phyloP scores from a whole-genome alignment of 2,888 invertebrate species.

The Podabrus alpinus region DNA sequence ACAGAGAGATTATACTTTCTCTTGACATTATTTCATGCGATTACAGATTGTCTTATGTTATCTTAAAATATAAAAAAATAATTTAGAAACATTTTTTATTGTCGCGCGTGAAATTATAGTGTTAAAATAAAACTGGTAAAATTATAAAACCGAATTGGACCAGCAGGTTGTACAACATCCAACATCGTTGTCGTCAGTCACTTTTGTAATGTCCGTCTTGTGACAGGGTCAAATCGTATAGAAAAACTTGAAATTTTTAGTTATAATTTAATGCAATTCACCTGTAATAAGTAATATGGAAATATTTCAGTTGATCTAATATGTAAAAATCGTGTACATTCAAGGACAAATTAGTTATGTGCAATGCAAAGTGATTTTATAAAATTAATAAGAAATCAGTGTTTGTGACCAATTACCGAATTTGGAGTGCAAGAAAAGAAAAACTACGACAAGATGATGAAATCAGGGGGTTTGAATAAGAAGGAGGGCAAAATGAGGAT shows the following conservation, averaged over 20 bases:
- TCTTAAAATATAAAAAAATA: constrained; percentile 4
- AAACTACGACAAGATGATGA: constrained; percentile 61
- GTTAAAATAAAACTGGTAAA: constrained; percentile 9
- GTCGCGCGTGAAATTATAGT: constrained; percentile 26
- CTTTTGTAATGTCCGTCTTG: constrained; percentile 32
- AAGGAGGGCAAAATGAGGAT: constrained; percentile 98
- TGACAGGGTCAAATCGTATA: constrained; percentile 26
- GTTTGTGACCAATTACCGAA: constrained; percentile 43
- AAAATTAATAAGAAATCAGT: constrained; percentile 35
- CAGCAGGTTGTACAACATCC: constrained; percentile 33
- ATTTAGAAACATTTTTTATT: background rate
- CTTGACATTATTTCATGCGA: constrained; percentile 38
- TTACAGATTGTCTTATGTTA: constrained; percentile 24
- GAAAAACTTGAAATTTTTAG: constrained; percentile 16
- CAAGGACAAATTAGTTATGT: constrained; percentile 39
- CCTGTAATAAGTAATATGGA: constrained; percentile 12
- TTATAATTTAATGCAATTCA: constrained; percentile 9
- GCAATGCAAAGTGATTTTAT: constrained; percentile 40
- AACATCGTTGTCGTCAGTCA: constrained; percentile 29
- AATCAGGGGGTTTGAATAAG: constrained; percentile 76
- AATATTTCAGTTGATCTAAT: constrained; percentile 23
- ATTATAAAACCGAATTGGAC: constrained; percentile 13
- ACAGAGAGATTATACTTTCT: constrained; percentile 29
- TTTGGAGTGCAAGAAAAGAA: constrained; percentile 42
- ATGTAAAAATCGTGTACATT: constrained; percentile 32